A percentile compares a stretch with the other conserved stretches of the same genome.
phyloP scores from a whole-genome alignment of 2,888 invertebrate species.

The Tetragonisca angustula region DNA sequence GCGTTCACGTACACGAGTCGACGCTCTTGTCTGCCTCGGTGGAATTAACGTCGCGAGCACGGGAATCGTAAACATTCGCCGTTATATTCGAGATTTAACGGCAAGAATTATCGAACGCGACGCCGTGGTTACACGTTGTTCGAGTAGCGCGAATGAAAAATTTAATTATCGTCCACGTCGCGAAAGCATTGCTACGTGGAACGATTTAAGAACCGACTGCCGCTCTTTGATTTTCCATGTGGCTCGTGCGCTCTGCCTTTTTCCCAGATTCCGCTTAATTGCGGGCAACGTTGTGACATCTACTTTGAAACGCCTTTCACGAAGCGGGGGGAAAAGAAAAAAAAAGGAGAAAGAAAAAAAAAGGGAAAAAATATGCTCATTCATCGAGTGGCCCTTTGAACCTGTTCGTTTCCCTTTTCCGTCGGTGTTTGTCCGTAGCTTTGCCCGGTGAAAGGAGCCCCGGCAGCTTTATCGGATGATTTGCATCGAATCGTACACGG shows the following conservation, averaged over 20 bases:
- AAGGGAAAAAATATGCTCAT: background rate
- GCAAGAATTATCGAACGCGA: conserved; percentile 25
- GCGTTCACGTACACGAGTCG: too few relatives aligned
- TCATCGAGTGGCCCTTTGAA: conserved; percentile 4
- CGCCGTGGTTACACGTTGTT: conserved; percentile 2
- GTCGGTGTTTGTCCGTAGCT: background rate
- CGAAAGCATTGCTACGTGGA: background rate
- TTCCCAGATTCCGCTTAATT: conserved; percentile 8
- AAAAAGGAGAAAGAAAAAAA: too few relatives aligned
- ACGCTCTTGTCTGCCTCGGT: background rate
- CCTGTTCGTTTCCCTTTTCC: conserved; percentile 5
- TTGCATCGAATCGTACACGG: background rate
- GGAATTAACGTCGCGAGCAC: conserved; percentile 28
- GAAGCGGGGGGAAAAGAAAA: too few relatives aligned
- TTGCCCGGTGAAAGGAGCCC: background rate
- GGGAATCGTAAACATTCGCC: conserved; percentile 18
- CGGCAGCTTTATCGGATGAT: background rate
- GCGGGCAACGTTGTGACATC: conserved; percentile 8
- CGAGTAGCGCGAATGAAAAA: conserved; percentile 52
- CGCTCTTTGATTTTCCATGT: background rate
- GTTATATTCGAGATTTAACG: conserved; percentile 38
- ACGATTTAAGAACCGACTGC: conserved; percentile 7
- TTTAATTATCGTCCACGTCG: conserved; percentile 57
- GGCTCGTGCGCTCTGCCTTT: background rate
- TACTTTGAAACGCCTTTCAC: conserved; percentile 22